Conservation (phyloP, 1,140 invertebrate genomes). For the Drosophila simulans region DNA sequence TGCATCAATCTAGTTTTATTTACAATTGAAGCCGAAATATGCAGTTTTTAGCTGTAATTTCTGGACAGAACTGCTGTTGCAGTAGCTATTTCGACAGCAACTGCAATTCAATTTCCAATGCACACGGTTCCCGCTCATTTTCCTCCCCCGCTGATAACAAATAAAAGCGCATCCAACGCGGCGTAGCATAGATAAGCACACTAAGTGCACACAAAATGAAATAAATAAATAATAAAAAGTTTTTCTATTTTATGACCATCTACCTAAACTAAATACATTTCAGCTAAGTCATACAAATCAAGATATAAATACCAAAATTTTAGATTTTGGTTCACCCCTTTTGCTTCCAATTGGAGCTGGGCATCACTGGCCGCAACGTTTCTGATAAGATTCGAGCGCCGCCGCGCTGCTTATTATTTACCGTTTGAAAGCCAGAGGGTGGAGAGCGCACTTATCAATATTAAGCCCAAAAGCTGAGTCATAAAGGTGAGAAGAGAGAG, state of each 20-base stretch:
- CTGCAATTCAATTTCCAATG: slow-evolving; percentile 8
- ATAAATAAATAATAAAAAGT: neutral
- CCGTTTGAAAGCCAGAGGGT: slow-evolving; percentile 19
- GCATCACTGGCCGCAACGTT: slow-evolving; percentile 16
- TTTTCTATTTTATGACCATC: neutral
- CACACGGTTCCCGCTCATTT: slow-evolving; percentile 13
- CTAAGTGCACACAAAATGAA: slow-evolving; percentile 16
- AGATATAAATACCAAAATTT: neutral
- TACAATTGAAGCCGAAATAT: too few relatives aligned
- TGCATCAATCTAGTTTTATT: too few relatives aligned
- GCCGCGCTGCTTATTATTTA: slow-evolving; percentile 37
- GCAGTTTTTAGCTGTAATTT: too few relatives aligned
- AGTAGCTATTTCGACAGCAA: neutral
- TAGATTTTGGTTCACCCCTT: neutral
- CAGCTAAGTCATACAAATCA: neutral
- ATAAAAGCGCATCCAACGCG: slow-evolving; percentile 58
- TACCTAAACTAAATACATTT: too few relatives aligned
- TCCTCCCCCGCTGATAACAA: slow-evolving; percentile 52
- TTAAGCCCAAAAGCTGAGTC: slow-evolving; percentile 50
- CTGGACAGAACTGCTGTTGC: slow-evolving; percentile 10
- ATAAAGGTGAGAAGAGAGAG: slow-evolving; percentile 44
- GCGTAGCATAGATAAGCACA: slow-evolving; percentile 64
- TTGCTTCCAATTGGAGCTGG: slow-evolving; percentile 12
- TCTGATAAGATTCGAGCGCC: slow-evolving; percentile 33
- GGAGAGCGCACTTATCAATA: slow-evolving; percentile 29